phyloP scores from a whole-genome alignment of 2,113 vertebrate species.

The Oostethus manadensis region DNA sequence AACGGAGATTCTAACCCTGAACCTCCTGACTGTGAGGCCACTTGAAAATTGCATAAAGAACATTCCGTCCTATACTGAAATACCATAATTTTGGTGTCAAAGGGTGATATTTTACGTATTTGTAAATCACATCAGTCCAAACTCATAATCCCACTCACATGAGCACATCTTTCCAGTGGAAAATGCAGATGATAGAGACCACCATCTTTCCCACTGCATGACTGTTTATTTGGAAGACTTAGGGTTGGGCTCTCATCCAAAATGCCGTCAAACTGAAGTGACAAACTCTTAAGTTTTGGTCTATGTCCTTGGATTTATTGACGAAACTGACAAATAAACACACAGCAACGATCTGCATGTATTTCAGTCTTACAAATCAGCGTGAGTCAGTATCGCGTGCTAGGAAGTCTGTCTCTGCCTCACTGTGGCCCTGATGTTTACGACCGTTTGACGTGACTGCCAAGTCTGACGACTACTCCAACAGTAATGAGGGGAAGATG shows the following conservation, averaged over 20 bases:
- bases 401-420: slow-evolving; percentile 5
- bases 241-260: slow-evolving; percentile 21
- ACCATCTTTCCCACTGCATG: slow-evolving; percentile 37
- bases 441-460: slow-evolving; percentile 5
- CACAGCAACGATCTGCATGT: neutral
- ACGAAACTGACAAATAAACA: neutral
- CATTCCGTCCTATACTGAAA: neutral
- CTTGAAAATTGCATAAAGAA: too few species aligned
- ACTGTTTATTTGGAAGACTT: slow-evolving; percentile 15
- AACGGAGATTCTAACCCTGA: too few species aligned
- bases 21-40: too few species aligned
- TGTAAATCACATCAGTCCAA: neutral
- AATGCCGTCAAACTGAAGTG: slow-evolving; percentile 3
- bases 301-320: slow-evolving; percentile 1
- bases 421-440: slow-evolving; percentile 4
- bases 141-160: slow-evolving; percentile 22
- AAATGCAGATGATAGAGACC: slow-evolving; percentile 28
- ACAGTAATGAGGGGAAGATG: neutral
- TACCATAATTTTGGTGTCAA: neutral
- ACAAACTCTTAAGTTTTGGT: neutral
- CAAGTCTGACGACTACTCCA: neutral
- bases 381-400: slow-evolving; percentile 17
- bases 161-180: slow-evolving; percentile 40
- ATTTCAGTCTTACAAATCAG: slow-evolving; percentile 24
- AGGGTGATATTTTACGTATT: neutral